A percentile compares a stretch with the other conserved stretches of the same genome.
Evolutionary conservation across 2,113 vertebrate genomes (phyloP).

Genomic region (Aegypius monachus): DNA sequence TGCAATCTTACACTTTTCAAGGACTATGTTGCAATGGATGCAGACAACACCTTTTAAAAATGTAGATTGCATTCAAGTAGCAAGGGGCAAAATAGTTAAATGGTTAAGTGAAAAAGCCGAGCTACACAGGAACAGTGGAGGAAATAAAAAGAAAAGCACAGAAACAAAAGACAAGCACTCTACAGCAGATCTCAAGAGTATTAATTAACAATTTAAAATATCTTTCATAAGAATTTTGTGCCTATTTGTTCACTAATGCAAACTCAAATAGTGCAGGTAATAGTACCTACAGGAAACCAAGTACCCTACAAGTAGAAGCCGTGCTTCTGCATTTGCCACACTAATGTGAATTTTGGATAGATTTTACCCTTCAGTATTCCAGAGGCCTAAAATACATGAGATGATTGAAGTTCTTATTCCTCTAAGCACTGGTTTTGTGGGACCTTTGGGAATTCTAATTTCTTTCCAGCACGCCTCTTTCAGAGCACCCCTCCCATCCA

Average conservation of each 20-base stretch:
- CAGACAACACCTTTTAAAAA: not conserved
- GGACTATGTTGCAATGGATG: not conserved
- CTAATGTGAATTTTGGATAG: not conserved
- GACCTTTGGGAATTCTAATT: not conserved
- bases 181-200: not conserved
- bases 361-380: not conserved
- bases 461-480: not conserved
- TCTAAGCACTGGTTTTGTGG: not conserved
- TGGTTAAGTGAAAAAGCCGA: not conserved
- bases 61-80: not conserved
- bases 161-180: not conserved
- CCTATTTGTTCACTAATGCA: not conserved
- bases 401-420: not conserved
- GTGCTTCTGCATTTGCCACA: not conserved
- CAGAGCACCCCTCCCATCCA: not conserved
- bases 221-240: not conserved
- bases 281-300: not conserved
- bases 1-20: not conserved
- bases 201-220: not conserved
- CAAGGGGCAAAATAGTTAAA: not conserved
- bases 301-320: not conserved
- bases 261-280: not conserved
- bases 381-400: not conserved
- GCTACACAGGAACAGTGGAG: not conserved
- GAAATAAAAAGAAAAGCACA: not conserved